A percentile compares a stretch with the other conserved stretches of the same genome.
Conservation (phyloP, 1,140 invertebrate genomes). For the Platorchestia sp. region DNA sequence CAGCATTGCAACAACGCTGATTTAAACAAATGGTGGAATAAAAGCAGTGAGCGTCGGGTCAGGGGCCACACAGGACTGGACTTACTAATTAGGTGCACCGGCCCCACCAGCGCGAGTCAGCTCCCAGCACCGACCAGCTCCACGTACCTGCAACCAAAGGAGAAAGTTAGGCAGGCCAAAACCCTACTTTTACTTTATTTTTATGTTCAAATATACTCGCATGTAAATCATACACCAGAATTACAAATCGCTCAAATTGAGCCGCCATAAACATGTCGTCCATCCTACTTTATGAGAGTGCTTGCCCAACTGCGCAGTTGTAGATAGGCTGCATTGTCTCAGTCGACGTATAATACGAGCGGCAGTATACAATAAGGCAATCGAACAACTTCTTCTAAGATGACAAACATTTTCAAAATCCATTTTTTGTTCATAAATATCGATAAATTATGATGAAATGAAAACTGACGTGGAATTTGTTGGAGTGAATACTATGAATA, state of each 20-base stretch:
- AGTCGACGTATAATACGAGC: too few relatives aligned
- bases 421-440: neutral
- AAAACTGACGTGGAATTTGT: neutral
- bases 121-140: neutral
- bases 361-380: too few relatives aligned
- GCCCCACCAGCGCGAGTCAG: too few relatives aligned
- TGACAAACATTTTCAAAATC: neutral
- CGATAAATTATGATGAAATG: neutral
- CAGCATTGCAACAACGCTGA: neutral
- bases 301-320: neutral
- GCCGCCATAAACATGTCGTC: neutral
- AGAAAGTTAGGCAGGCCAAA: neutral
- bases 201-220: neutral
- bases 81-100: neutral
- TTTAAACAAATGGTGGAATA: neutral
- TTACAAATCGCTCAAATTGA: neutral
- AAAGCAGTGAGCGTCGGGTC: neutral
- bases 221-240: too few relatives aligned
- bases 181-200: too few relatives aligned
- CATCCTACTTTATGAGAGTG: neutral
- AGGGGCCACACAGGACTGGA: neutral
- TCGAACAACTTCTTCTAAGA: too few relatives aligned
- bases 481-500: neutral
- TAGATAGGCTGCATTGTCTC: too few relatives aligned
- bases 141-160: neutral